These are phyloP conservation scores for Beroe forskalii DNA, from an alignment of 37 sponge, comb jelly and placozoan genomes.

Conservation along the genomic window DNA sequence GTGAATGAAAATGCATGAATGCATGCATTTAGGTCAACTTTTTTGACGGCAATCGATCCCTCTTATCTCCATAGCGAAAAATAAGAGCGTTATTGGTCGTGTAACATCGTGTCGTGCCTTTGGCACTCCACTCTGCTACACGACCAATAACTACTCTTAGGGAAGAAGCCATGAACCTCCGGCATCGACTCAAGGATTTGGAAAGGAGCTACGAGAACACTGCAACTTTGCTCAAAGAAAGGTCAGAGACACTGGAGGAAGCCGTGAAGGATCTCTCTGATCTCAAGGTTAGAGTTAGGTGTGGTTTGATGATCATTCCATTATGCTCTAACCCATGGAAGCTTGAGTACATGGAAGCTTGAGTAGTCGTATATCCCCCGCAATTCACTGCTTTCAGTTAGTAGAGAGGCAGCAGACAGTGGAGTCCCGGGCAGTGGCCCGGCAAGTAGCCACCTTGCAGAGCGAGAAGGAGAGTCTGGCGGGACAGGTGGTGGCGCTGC, in stretches of 20 bases:
- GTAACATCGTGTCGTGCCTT: too few relatives aligned
- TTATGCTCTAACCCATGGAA: too few relatives aligned
- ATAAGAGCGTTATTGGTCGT: too few relatives aligned
- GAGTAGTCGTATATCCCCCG: too few relatives aligned
- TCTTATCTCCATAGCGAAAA: too few relatives aligned
- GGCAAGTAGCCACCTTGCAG: background rate
- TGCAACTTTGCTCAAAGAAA: background rate
- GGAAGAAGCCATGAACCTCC: conserved; percentile 1
- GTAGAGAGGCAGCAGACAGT: background rate
- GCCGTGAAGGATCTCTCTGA: conserved; percentile 42
- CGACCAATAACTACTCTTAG: background rate
- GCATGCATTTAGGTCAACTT: too few relatives aligned
- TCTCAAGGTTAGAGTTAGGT: conserved; percentile 47
- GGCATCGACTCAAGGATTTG: background rate
- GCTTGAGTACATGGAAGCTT: too few relatives aligned
- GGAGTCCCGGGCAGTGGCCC: background rate
- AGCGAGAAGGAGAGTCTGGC: background rate
- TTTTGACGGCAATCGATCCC: too few relatives aligned
- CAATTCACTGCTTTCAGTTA: too few relatives aligned
- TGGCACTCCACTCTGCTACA: background rate
- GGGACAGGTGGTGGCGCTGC: conserved; percentile 3
- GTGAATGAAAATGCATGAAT: too few relatives aligned
- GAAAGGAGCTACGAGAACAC: conserved; percentile 10
- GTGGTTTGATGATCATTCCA: too few relatives aligned
- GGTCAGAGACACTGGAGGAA: conserved; percentile 43